Evolutionary conservation across 2,888 invertebrate genomes (phyloP), one percentile per base, ranked within the genome.

Genomic region (Apocheima hispidaria): DNA sequence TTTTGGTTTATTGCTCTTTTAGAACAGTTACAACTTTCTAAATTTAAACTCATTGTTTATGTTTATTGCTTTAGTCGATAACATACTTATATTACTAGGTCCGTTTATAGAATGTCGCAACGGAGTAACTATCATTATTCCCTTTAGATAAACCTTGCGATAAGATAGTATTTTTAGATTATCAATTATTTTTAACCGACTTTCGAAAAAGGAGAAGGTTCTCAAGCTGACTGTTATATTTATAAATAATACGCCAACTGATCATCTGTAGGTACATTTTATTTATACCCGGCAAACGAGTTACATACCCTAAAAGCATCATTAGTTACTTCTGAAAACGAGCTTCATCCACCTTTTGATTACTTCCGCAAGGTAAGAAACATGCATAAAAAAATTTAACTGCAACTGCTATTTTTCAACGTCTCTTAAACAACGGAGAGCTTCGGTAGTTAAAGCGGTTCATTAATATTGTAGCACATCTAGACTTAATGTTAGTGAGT

Each of bases 401-500:
- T 52, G 52, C 40, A 56, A 61, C 56, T 48, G 56, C 66, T 59
- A 71, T 71, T 65, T 65, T 69, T 71, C 71, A 71, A 69, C 52
- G 69, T 71, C 66, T 69, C 49, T 48, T 52, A 57, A 66, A 68
- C 64, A 65, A 67, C 65, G 64, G 65, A 60, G 26, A 66, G 66
- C 71, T 67, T 68, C 68, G 68, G 68, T 70, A 71, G 65, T 70
- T 68, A 56, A 71, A 74, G 63, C 71, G 71, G 71, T 77, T 77
- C 75, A 79, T 81, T 78, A 77, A 80, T 77, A 77, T 73, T 71
- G 70, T 70, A 71, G 71, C 72, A 70, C 71, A 72, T 76, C 69
- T 69, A 73, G 75, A 69, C 70, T 72, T 69, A 74, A 68, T 74
- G 78, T 77, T 76, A 79, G 66, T 71, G 72, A 66, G 72, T 41